phyloP scores from a whole-genome alignment of 1,140 invertebrate genomes.

The Hyles vespertilio region DNA sequence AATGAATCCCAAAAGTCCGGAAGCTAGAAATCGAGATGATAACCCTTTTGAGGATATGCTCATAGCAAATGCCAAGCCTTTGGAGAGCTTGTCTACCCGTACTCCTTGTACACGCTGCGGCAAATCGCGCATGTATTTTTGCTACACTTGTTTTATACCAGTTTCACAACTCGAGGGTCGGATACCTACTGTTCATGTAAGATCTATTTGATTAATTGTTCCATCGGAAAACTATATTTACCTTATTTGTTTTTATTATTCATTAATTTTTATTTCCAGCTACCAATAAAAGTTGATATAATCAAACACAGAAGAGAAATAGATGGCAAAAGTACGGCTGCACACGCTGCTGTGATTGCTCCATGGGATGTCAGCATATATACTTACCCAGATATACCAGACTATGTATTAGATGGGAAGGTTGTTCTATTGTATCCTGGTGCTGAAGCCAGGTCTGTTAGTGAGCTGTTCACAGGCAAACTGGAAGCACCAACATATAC shows the following conservation, averaged over 20 bases:
- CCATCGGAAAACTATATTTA: slow-evolving; percentile 1
- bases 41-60: slow-evolving; percentile 58
- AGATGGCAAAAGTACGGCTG: slow-evolving; percentile 97
- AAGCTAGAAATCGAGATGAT: slow-evolving; percentile 56
- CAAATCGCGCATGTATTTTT: slow-evolving; percentile 94
- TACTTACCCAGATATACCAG: slow-evolving; percentile 93
- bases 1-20: slow-evolving; percentile 65
- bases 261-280: slow-evolving; percentile 76
- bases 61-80: slow-evolving; percentile 57
- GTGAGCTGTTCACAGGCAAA: slow-evolving; percentile 77
- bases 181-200: slow-evolving; percentile 56
- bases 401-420: slow-evolving; percentile 81
- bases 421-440: slow-evolving; percentile 90
- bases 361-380: slow-evolving; percentile 89
- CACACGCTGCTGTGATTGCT: slow-evolving; percentile 92
- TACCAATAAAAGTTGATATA: slow-evolving; percentile 95
- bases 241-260: slow-evolving; percentile 7
- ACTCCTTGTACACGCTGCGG: slow-evolving; percentile 85
- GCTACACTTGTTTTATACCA: slow-evolving; percentile 90
- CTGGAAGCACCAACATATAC: slow-evolving; percentile 38
- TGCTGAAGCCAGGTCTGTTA: slow-evolving; percentile 80
- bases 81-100: slow-evolving; percentile 82
- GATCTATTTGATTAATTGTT: slow-evolving; percentile 8
- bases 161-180: slow-evolving; percentile 76
- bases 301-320: slow-evolving; percentile 96